Conservation (phyloP, 1,140 invertebrate genomes). For the Phymastichus coffea region DNA sequence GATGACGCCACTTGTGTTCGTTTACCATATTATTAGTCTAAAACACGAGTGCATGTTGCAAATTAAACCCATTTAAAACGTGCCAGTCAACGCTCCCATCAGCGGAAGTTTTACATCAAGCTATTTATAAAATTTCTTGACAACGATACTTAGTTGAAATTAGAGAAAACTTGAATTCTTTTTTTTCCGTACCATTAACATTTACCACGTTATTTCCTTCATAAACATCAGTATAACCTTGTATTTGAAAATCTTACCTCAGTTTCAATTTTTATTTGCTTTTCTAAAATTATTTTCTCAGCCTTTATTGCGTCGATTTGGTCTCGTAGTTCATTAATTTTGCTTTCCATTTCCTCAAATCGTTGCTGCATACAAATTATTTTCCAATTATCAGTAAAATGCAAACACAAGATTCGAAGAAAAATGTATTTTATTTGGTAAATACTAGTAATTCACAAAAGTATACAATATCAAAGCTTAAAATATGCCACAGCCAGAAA, state of each 20-base stretch:
- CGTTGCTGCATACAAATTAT: conserved; percentile 48
- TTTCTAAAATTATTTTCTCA: conserved; percentile 48
- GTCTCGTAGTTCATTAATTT: conserved; percentile 49
- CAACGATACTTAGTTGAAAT: too few species aligned
- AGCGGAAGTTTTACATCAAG: conserved; percentile 27
- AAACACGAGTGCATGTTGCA: too few species aligned
- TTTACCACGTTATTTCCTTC: too few species aligned
- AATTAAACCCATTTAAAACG: conserved; percentile 10
- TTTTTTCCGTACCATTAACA: too few species aligned
- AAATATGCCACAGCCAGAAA: conserved; percentile 3
- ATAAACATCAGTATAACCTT: too few species aligned
- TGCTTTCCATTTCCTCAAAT: conserved; percentile 54
- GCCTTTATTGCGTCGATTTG: conserved; percentile 50
- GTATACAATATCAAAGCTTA: conserved; percentile 25
- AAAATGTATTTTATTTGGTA: conserved; percentile 40
- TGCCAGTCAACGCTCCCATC: conserved; percentile 17
- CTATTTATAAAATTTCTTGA: conserved; percentile 34
- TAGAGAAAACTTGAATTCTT: too few species aligned
- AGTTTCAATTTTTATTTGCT: conserved; percentile 47
- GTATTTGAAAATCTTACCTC: conserved; percentile 38
- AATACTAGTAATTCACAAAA: conserved; percentile 6
- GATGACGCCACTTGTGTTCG: too few species aligned
- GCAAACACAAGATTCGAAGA: conserved; percentile 30
- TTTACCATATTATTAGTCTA: too few species aligned
- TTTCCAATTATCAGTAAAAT: conserved; percentile 47